Conservation (phyloP, 2,113 vertebrate genomes). For the Beaufortia kweichowensis region DNA sequence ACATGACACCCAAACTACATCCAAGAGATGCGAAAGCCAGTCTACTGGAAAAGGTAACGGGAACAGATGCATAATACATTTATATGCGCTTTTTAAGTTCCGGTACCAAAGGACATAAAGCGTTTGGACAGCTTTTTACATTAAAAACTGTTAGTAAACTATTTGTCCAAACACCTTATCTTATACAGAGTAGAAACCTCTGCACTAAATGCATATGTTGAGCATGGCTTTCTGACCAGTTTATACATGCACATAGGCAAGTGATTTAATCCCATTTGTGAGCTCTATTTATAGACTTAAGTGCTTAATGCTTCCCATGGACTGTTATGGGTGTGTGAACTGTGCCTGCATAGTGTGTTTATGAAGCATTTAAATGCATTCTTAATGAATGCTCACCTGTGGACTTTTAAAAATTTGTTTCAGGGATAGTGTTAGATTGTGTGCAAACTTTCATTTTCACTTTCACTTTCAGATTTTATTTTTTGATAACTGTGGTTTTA, state of each 20-base stretch:
- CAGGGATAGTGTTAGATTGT: too few species aligned
- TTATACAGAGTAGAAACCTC: neutral
- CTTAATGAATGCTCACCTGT: too few species aligned
- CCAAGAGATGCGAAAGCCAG: neutral
- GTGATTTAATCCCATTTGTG: constrained; percentile 48
- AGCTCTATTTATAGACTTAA: constrained; percentile 73
- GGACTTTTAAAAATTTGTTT: too few species aligned
- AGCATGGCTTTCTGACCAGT: constrained; percentile 69
- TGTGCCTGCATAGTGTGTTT: neutral
- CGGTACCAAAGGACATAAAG: neutral
- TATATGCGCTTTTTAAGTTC: neutral
- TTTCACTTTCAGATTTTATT: too few species aligned
- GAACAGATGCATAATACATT: neutral
- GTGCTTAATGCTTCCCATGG: constrained; percentile 1
- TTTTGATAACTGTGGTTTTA: too few species aligned
- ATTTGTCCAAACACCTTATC: neutral
- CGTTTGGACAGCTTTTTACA: neutral
- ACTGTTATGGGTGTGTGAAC: neutral
- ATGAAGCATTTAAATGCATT: neutral
- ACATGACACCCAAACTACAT: neutral
- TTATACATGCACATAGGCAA: constrained; percentile 71
- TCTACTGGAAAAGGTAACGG: neutral
- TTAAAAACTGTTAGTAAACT: neutral
- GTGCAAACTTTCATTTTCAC: too few species aligned
- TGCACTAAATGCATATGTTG: neutral